These are phyloP conservation scores for Cossypha polioptera DNA, from an alignment of 2,797 vertebrate species.

Conservation along the genomic window DNA sequence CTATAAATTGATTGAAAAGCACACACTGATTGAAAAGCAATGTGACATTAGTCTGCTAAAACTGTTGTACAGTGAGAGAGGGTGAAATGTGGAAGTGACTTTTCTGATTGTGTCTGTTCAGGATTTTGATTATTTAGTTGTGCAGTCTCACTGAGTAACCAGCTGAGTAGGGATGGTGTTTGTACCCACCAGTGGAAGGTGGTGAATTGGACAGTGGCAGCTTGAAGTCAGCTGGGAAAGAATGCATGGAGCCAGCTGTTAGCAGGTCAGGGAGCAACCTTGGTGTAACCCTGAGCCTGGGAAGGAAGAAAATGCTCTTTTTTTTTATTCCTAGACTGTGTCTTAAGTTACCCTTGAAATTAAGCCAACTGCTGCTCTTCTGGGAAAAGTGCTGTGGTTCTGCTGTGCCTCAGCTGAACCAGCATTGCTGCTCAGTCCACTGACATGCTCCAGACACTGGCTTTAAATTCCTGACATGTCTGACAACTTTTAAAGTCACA, in stretches of 20 bases:
- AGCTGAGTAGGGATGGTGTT: not conserved
- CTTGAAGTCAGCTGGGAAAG: not conserved
- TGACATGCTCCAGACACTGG: not conserved
- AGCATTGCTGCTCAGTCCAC: not conserved
- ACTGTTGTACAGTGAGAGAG: not conserved
- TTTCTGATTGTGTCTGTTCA: not conserved
- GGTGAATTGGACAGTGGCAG: not conserved
- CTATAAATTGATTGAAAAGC: not conserved
- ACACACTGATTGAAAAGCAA: not conserved
- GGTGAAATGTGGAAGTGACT: not conserved
- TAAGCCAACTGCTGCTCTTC: not conserved
- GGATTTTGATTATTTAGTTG: not conserved
- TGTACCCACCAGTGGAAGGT: not conserved
- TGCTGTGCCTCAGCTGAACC: not conserved
- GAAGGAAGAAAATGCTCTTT: not conserved
- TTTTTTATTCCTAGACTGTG: not conserved
- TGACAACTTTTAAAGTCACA: not conserved
- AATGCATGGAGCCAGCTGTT: not conserved
- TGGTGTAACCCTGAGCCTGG: not conserved
- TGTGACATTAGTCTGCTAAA: not conserved
- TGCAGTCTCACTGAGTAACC: not conserved
- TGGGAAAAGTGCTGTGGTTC: not conserved
- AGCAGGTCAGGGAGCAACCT: not conserved
- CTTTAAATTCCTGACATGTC: constrained; percentile 1
- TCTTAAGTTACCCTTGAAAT: constrained; percentile 9